Conservation (phyloP, 2,888 invertebrate species). For the Xanthorhoe spadicearia region DNA sequence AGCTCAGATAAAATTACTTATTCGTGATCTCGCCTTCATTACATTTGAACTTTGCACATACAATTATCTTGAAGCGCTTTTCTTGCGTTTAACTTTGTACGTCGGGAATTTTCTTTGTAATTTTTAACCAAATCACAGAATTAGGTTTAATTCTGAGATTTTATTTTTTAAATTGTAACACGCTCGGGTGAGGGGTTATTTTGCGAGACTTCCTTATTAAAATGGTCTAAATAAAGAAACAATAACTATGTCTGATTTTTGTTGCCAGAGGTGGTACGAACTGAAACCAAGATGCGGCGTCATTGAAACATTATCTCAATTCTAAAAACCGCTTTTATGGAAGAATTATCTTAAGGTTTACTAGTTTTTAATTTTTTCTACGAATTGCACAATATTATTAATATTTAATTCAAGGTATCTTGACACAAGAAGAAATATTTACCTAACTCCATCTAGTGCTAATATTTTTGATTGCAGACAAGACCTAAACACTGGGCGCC, state of each 20-base stretch:
- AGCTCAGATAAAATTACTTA: constrained; percentile 39
- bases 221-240: background rate
- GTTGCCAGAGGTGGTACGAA: too few relatives aligned
- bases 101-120: constrained; percentile 33
- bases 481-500: too few relatives aligned
- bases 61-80: constrained; percentile 40
- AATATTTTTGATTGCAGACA: too few relatives aligned
- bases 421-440: too few relatives aligned
- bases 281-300: too few relatives aligned
- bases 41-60: constrained; percentile 44
- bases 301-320: too few relatives aligned
- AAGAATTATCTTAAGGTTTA: too few relatives aligned
- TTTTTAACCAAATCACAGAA: constrained; percentile 41
- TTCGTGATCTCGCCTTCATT: constrained; percentile 40
- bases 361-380: too few relatives aligned
- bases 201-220: constrained; percentile 2
- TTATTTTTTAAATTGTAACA: constrained; percentile 13
- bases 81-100: constrained; percentile 25
- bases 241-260: background rate
- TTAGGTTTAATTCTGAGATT: constrained; percentile 31
- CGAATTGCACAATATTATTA: too few relatives aligned
- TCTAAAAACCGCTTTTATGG: too few relatives aligned
- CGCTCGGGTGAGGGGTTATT: background rate
- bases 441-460: too few relatives aligned
- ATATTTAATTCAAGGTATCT: too few relatives aligned